Evolutionary conservation across 2,888 invertebrate species (phyloP).

Genomic region (Perizoma affinitatum): DNA sequence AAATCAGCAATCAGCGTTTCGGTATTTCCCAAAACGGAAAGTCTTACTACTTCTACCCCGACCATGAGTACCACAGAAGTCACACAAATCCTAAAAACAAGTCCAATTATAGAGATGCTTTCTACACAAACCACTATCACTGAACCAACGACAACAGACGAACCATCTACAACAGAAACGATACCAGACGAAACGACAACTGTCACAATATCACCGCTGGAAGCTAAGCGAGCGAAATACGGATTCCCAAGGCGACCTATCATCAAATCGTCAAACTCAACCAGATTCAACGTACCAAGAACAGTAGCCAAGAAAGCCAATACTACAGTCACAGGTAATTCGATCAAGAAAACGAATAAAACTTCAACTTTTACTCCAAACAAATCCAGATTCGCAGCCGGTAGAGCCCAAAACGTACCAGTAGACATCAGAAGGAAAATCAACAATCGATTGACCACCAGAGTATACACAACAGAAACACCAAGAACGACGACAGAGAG

Average conservation of each 20-base stretch:
- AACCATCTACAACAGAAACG: constrained; percentile 54
- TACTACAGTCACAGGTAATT: constrained; percentile 49
- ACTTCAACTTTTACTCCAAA: constrained; percentile 62
- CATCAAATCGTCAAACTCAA: constrained; percentile 64
- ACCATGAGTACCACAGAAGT: constrained; percentile 36
- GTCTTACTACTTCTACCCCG: constrained; percentile 41
- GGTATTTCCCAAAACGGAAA: constrained; percentile 47
- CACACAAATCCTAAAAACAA: constrained; percentile 26
- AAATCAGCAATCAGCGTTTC: constrained; percentile 63
- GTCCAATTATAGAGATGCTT: constrained; percentile 48
- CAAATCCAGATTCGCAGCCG: constrained; percentile 66
- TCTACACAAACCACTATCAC: constrained; percentile 46
- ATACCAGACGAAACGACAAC: constrained; percentile 64
- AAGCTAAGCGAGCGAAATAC: constrained; percentile 70
- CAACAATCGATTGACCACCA: constrained; percentile 49
- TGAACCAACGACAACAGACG: constrained; percentile 46
- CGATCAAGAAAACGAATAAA: constrained; percentile 65
- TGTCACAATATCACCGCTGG: constrained; percentile 57
- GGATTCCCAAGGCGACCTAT: constrained; percentile 71
- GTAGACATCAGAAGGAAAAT: constrained; percentile 68
- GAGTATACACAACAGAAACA: constrained; percentile 66
- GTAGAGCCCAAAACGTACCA: constrained; percentile 73
- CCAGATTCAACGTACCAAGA: constrained; percentile 47
- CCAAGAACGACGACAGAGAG: constrained; percentile 72
- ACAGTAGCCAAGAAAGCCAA: constrained; percentile 59